Evolutionary conservation across 2,888 invertebrate species (phyloP).

Genomic region (Cyclophora punctaria): DNA sequence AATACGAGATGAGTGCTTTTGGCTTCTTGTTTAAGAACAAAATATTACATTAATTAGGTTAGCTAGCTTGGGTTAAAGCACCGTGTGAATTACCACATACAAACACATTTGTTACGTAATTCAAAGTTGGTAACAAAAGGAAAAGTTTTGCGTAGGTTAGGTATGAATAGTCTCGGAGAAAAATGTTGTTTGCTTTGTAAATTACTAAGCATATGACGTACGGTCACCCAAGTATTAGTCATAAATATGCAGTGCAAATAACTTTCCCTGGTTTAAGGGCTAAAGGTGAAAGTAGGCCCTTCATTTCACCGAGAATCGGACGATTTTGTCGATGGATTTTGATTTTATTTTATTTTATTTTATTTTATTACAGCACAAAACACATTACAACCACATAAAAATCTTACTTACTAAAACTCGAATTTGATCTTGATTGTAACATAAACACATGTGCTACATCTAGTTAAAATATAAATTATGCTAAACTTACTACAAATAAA

Average conservation of each 20-base stretch:
- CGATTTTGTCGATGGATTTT: conserved; percentile 12
- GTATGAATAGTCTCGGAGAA: conserved; percentile 17
- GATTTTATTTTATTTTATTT: no score
- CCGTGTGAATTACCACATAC: no score
- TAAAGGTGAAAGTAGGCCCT: conserved; percentile 27
- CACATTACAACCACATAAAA: no score
- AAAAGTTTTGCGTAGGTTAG: conserved; percentile 21
- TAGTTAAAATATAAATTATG: no score
- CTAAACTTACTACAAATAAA: no score
- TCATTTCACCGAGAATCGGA: conserved; percentile 16
- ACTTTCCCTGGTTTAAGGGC: conserved; percentile 32
- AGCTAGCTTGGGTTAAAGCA: not conserved
- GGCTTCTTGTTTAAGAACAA: no score
- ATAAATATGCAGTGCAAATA: conserved; percentile 19
- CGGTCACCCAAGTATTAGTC: conserved; percentile 11
- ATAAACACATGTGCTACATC: no score
- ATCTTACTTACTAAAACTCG: no score
- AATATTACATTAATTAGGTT: not conserved
- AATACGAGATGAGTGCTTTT: not conserved
- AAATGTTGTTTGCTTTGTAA: conserved; percentile 33
- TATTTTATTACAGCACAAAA: no score
- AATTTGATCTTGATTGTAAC: no score
- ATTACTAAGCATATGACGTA: conserved; percentile 21
- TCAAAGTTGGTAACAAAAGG: conserved; percentile 13
- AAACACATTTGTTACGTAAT: conserved; percentile 8